phyloP scores from a whole-genome alignment of 2,113 vertebrate species.

The Sander lucioperca region DNA sequence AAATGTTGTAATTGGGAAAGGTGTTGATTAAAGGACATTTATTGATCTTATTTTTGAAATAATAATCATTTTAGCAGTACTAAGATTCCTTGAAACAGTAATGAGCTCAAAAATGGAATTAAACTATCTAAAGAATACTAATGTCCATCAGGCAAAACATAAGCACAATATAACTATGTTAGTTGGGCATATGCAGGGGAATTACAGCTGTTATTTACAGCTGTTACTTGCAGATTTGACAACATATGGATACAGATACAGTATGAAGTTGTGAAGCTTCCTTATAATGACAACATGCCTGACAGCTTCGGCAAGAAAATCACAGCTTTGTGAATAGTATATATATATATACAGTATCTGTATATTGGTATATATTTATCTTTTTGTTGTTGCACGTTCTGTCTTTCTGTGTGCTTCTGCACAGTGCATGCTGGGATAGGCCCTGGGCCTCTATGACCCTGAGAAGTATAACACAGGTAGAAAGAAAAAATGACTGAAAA shows the following conservation, averaged over 20 bases:
- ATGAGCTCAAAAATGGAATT: background rate
- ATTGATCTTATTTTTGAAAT: background rate
- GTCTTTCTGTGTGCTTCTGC: background rate
- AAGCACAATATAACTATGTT: background rate
- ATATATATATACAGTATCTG: too few species aligned
- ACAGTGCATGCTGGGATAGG: conserved; percentile 19
- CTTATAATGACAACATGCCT: background rate
- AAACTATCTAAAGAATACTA: background rate
- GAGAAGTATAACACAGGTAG: background rate
- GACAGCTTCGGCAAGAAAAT: background rate
- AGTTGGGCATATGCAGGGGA: background rate
- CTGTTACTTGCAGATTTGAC: conserved; percentile 32
- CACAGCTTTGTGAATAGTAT: background rate
- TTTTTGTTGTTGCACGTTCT: background rate
- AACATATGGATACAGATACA: conserved; percentile 44
- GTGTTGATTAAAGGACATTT: background rate
- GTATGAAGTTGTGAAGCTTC: background rate
- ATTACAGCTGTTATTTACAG: conserved; percentile 51
- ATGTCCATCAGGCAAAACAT: background rate
- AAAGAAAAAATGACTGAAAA: background rate
- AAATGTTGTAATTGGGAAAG: background rate
- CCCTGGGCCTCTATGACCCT: background rate
- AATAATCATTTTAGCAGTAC: background rate
- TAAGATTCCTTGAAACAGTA: background rate
- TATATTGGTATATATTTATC: too few species aligned